These are phyloP conservation scores for Oxytorus armatus DNA, from an alignment of 2,888 invertebrate genomes.

Conservation along the genomic window DNA sequence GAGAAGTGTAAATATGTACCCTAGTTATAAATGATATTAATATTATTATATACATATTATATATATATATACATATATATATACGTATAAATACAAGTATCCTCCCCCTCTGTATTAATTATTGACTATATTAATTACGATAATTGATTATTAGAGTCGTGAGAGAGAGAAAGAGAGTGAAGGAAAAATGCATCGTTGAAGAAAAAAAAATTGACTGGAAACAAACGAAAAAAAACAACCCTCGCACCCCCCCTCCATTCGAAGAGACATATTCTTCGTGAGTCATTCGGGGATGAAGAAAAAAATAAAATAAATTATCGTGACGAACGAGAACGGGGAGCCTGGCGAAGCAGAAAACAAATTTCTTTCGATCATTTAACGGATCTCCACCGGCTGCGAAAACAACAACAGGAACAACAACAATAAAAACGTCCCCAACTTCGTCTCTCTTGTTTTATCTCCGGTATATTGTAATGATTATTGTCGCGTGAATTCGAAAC, in stretches of 20 bases:
- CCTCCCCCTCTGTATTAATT: constrained; percentile 81
- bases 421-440: background rate
- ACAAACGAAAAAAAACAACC: constrained; percentile 19
- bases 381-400: too few species aligned
- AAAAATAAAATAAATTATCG: constrained; percentile 30
- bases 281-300: constrained; percentile 48
- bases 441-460: constrained; percentile 24
- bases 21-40: constrained; percentile 83
- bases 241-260: constrained; percentile 26
- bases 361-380: constrained; percentile 56
- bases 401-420: background rate
- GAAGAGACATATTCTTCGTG: constrained; percentile 28
- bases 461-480: constrained; percentile 20
- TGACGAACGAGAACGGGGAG: constrained; percentile 36
- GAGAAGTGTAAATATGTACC: constrained; percentile 83
- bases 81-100: constrained; percentile 77
- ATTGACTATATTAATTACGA: constrained; percentile 82
- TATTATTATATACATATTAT: constrained; percentile 78
- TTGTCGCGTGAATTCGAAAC: constrained; percentile 40
- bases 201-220: constrained; percentile 27
- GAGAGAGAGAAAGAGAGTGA: constrained; percentile 60
- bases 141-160: constrained; percentile 80
- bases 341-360: constrained; percentile 13
- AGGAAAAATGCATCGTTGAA: too few species aligned
- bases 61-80: constrained; percentile 76